Conservation (phyloP, 2,888 invertebrate genomes). For the Apodemia duryi region DNA sequence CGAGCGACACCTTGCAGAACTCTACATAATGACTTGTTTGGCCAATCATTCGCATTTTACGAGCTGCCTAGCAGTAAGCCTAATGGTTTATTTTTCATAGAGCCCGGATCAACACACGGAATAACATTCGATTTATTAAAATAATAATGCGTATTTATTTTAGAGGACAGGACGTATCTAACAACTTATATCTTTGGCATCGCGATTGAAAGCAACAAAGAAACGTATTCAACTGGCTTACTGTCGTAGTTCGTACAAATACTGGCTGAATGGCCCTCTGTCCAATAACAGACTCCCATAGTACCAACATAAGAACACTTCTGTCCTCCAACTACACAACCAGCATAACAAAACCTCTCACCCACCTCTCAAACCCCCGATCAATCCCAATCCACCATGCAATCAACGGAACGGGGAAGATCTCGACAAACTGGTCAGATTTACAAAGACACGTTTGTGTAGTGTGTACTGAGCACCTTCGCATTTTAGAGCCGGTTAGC, state of each 20-base stretch:
- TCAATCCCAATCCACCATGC: slow-evolving; percentile 34
- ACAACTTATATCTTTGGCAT: not conserved
- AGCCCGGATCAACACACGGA: too few species aligned
- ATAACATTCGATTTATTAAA: too few species aligned
- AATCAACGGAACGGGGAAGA: slow-evolving; percentile 45
- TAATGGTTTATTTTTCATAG: too few species aligned
- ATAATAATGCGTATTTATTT: not conserved
- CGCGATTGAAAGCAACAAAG: slow-evolving; percentile 53
- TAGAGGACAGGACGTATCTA: not conserved
- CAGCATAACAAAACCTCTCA: slow-evolving; percentile 39
- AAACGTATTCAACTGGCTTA: slow-evolving; percentile 50
- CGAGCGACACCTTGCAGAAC: too few species aligned
- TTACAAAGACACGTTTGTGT: slow-evolving; percentile 71
- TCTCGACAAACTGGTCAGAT: slow-evolving; percentile 52
- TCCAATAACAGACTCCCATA: slow-evolving; percentile 73
- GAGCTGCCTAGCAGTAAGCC: too few species aligned
- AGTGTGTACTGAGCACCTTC: slow-evolving; percentile 69
- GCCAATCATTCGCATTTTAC: too few species aligned
- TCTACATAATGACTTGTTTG: too few species aligned
- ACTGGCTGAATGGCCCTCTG: slow-evolving; percentile 60
- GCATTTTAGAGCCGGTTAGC: slow-evolving; percentile 62
- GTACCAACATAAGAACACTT: slow-evolving; percentile 66
- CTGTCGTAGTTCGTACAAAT: slow-evolving; percentile 43
- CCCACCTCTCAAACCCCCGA: slow-evolving; percentile 35
- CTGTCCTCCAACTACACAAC: slow-evolving; percentile 63